These are phyloP conservation scores for Thamnaconus septentrionalis DNA, from an alignment of 2,113 vertebrate genomes.

Conservation along the genomic window DNA sequence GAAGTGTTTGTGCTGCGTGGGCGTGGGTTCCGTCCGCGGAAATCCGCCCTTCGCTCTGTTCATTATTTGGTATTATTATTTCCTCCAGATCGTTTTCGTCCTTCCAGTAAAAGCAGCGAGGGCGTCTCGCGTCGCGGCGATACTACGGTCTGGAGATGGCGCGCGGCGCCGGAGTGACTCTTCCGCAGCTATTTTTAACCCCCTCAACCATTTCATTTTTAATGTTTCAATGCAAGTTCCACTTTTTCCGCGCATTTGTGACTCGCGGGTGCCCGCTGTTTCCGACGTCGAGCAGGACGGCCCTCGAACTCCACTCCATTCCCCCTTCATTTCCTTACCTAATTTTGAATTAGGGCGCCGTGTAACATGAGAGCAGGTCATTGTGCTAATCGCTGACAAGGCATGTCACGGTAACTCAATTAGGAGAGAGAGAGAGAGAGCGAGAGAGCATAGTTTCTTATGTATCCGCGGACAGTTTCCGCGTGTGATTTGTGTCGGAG, in stretches of 20 bases:
- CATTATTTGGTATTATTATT: not conserved
- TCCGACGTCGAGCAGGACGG: too few relatives aligned
- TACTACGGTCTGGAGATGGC: slow-evolving; percentile 35
- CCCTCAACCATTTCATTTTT: slow-evolving; percentile 47
- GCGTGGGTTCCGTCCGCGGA: slow-evolving; percentile 1
- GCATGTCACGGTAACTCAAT: slow-evolving; percentile 42
- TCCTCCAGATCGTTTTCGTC: not conserved
- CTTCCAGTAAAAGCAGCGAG: slow-evolving; percentile 32
- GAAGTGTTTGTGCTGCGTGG: slow-evolving; percentile 3
- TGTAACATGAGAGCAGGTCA: slow-evolving; percentile 23
- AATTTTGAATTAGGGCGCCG: slow-evolving; percentile 17
- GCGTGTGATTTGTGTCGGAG: slow-evolving; percentile 53
- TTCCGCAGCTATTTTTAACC: slow-evolving; percentile 42
- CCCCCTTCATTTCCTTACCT: not conserved
- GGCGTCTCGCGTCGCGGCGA: slow-evolving; percentile 14
- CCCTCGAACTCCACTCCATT: not conserved
- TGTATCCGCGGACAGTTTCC: slow-evolving; percentile 54
- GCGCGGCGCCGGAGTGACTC: slow-evolving; percentile 4
- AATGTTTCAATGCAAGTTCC: slow-evolving; percentile 47
- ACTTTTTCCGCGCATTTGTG: slow-evolving; percentile 16
- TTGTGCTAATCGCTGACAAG: slow-evolving; percentile 39
- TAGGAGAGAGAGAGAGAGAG: not conserved
- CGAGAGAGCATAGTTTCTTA: slow-evolving; percentile 3
- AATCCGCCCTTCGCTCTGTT: not conserved
- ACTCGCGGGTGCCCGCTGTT: slow-evolving; percentile 1